phyloP scores from a whole-genome alignment of 2,888 invertebrate species.

The Steinernema hermaphroditum region DNA sequence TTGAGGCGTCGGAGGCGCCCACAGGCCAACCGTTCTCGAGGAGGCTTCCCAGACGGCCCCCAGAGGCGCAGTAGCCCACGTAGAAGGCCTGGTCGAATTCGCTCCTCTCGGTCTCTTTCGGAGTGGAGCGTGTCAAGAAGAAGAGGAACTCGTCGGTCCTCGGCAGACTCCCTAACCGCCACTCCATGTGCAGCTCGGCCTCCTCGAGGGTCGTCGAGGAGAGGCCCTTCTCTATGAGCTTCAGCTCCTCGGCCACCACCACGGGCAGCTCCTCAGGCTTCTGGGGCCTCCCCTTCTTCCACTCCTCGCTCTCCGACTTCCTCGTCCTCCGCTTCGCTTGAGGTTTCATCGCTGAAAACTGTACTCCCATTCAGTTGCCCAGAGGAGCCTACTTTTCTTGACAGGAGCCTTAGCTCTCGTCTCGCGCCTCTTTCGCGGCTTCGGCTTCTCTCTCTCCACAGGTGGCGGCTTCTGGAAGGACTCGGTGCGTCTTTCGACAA shows the following conservation, averaged over 20 bases:
- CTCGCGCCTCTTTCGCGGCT: conserved; percentile 31
- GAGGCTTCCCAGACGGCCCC: conserved; percentile 18
- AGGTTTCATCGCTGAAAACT: conserved; percentile 33
- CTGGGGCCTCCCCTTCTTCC: conserved; percentile 12
- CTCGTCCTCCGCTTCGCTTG: not conserved
- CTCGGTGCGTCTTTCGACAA: conserved; percentile 6
- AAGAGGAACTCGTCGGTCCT: conserved; percentile 40
- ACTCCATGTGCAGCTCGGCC: conserved; percentile 32
- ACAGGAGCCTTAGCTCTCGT: not conserved
- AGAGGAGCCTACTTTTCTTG: conserved; percentile 8
- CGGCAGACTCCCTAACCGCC: not conserved
- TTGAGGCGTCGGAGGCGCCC: not conserved
- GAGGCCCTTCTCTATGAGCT: conserved; percentile 16
- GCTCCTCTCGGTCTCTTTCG: conserved; percentile 33
- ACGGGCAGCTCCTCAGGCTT: conserved; percentile 25
- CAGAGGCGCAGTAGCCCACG: conserved; percentile 38
- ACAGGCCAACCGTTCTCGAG: conserved; percentile 42
- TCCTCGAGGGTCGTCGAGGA: conserved; percentile 32
- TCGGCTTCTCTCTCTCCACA: conserved; percentile 27
- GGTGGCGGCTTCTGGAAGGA: not conserved
- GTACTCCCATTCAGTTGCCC: not conserved
- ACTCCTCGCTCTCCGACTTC: conserved; percentile 1
- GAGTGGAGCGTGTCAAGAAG: conserved; percentile 34
- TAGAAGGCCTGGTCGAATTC: conserved; percentile 40
- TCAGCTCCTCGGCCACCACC: conserved; percentile 28